phyloP scores from a whole-genome alignment of 2,797 vertebrate species.

The Heterohyrax brucei region DNA sequence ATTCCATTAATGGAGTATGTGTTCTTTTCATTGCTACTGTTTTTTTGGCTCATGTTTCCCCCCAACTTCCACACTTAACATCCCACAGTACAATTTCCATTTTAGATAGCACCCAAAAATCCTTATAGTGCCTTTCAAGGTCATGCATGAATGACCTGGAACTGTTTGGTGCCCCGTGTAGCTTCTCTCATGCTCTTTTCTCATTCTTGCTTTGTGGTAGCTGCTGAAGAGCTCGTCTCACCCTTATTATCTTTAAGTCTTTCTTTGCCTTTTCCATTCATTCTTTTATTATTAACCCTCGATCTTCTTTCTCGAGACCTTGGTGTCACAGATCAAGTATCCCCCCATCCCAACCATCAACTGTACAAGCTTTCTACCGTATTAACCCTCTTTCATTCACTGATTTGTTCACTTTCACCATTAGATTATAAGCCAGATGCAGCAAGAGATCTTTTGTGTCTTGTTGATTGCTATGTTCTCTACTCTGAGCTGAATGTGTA shows the following conservation, averaged over 20 bases:
- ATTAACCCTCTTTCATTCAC: neutral
- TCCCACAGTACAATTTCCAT: neutral
- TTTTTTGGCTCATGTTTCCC: neutral
- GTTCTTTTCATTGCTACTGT: accelerated
- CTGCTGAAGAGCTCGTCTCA: accelerated
- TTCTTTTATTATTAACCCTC: no score
- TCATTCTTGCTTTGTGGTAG: accelerated
- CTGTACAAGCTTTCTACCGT: neutral
- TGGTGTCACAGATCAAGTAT: neutral
- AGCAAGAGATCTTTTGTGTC: no score
- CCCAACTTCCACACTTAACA: neutral
- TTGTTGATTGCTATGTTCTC: neutral
- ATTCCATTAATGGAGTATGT: no score
- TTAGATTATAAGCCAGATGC: neutral
- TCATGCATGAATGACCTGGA: neutral
- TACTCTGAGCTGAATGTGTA: neutral
- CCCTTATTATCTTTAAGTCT: neutral
- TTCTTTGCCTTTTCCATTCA: no score
- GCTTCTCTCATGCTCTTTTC: accelerated
- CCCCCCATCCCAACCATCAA: neutral
- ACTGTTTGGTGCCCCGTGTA: neutral
- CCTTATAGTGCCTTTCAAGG: neutral
- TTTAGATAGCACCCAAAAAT: neutral
- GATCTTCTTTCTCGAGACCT: neutral
- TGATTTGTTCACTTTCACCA: neutral